These are phyloP conservation scores for Benitochromis conjunctus DNA, from an alignment of 2,113 vertebrate species.

Conservation along the genomic window DNA sequence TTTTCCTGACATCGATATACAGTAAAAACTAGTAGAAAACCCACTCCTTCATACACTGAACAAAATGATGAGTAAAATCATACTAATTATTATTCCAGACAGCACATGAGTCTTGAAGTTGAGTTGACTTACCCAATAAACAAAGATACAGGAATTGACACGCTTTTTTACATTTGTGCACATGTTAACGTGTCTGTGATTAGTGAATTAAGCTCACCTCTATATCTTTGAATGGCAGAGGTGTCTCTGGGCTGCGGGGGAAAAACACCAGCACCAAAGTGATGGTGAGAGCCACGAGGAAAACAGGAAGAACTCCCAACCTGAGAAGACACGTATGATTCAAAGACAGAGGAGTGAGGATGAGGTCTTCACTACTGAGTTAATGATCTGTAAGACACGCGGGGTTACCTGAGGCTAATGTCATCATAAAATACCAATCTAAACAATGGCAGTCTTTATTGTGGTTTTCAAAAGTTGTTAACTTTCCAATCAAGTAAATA, in stretches of 20 bases:
- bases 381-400: neutral
- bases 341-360: neutral
- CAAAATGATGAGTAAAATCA: neutral
- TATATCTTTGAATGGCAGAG: slow-evolving; percentile 65
- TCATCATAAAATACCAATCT: neutral
- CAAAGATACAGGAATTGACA: neutral
- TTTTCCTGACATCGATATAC: neutral
- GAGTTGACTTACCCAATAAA: neutral
- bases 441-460: neutral
- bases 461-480: neutral
- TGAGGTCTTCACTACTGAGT: neutral
- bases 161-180: neutral
- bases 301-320: slow-evolving; percentile 72
- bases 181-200: neutral
- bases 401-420: neutral
- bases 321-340: slow-evolving; percentile 50
- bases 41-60: neutral
- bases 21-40: neutral
- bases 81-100: neutral
- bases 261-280: slow-evolving; percentile 79
- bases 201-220: slow-evolving; percentile 70
- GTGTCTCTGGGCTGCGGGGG: slow-evolving; percentile 76
- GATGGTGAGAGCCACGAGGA: slow-evolving; percentile 75
- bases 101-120: neutral
- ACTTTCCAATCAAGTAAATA: slow-evolving; percentile 5